Evolutionary conservation across 2,797 vertebrate species (phyloP), one percentile per base, ranked within the genome.

Genomic region (Sebastes minor): DNA sequence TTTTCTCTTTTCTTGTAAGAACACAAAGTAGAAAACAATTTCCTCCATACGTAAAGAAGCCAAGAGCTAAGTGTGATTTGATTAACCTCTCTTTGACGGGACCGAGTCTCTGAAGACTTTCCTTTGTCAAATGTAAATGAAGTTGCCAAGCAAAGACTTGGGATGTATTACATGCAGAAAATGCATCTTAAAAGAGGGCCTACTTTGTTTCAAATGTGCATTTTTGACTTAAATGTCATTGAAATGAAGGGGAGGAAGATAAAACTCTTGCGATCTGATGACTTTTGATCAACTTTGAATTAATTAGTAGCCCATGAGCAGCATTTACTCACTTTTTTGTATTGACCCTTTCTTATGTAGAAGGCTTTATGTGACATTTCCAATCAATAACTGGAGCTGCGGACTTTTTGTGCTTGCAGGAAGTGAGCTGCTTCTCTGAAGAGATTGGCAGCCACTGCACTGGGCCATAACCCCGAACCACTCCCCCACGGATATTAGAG

Each of bases 401-500:
- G 66, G 67, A 53, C 52, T 84, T 64, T 66, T 83, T 82, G 55
- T 71, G 61, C 42, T 85, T 64, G n/a, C 57, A 71, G 71, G 20
- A 80, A 67, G 71, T 65, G 65, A 84, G 77, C 67, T 25, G 25
- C 46, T 72, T 65, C 49, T 69, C 25, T 66, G 71, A 76, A 57
- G 32, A 91, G 71, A 91, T 84, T 91, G 87, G 79, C 90, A 83
- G 63, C 56, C 63, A 13, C 55, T 66, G 74, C 49, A 62, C 49
- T 9, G 2, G 59, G 61, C 76, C 53, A 1, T 71, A 75, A 86
- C 81, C 76, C 76, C 66, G 42, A 65, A 23, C n/a, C 61, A 0
- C 5, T n/a, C 60, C 53, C 18, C 25, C 46, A 64, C 1, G 35
- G 77, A 88, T 79, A 84, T 88, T 76, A 84, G 22, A 76, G 76